These are phyloP conservation scores for Chrysina gloriosa DNA, from an alignment of 2,888 invertebrate genomes.

Conservation along the genomic window DNA sequence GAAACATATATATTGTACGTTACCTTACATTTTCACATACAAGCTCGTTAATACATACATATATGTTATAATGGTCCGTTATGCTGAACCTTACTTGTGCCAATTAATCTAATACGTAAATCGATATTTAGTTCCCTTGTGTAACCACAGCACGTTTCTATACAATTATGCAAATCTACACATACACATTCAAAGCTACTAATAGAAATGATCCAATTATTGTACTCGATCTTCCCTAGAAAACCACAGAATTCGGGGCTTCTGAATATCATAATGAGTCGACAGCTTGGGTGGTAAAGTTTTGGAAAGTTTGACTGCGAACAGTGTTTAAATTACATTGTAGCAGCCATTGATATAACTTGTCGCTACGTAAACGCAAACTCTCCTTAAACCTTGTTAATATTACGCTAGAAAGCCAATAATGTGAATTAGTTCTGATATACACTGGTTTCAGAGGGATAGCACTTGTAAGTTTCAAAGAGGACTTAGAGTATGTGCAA, in stretches of 20 bases:
- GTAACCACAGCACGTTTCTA: constrained; percentile 18
- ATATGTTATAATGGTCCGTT: neutral
- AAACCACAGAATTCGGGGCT: constrained; percentile 16
- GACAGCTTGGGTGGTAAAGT: constrained; percentile 8
- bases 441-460: too few relatives aligned
- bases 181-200: constrained; percentile 7
- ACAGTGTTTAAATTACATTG: constrained; percentile 25
- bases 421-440: constrained; percentile 1
- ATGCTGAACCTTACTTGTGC: constrained; percentile 1
- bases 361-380: neutral
- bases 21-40: too few relatives aligned
- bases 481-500: too few relatives aligned
- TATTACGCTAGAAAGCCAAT: neutral
- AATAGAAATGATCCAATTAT: constrained; percentile 36
- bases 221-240: constrained; percentile 24
- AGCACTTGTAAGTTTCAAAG: too few relatives aligned
- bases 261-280: constrained; percentile 26
- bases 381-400: neutral
- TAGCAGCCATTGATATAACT: constrained; percentile 3
- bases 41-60: neutral
- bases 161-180: constrained; percentile 14
- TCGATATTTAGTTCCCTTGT: neutral
- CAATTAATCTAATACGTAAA: constrained; percentile 1
- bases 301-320: constrained; percentile 10
- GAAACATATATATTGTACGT: too few relatives aligned